Conservation (phyloP, 2,888 invertebrate genomes). For the Acheta domesticus region DNA sequence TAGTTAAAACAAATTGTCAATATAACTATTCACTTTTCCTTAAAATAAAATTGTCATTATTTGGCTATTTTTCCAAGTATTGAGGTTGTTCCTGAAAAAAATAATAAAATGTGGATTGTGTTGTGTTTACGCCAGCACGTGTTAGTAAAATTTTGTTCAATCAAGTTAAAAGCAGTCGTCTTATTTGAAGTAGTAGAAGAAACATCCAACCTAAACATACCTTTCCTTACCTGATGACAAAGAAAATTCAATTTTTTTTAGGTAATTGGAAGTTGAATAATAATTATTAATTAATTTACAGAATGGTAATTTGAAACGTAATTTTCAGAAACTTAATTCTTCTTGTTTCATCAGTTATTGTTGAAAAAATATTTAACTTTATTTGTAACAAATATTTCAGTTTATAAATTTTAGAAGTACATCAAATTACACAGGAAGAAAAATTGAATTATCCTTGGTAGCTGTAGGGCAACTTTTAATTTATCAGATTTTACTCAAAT, state of each 20-base stretch:
- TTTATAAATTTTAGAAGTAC: no score
- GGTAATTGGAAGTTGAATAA: no score
- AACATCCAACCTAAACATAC: background rate
- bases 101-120: constrained; percentile 26
- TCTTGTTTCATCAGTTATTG: background rate
- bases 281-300: no score
- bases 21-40: constrained; percentile 36
- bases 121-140: constrained; percentile 31
- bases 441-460: no score
- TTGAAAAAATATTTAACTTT: no score
- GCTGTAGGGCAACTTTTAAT: no score
- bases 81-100: constrained; percentile 35
- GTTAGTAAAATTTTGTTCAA: constrained; percentile 36
- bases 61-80: constrained; percentile 39
- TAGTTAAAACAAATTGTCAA: constrained; percentile 36
- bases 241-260: no score
- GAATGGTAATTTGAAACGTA: no score
- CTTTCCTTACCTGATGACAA: background rate
- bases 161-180: constrained; percentile 30
- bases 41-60: constrained; percentile 38
- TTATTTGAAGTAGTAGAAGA: constrained; percentile 1
- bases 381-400: no score
- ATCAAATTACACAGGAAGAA: no score
- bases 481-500: no score
- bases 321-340: background rate